Percentiles rank a stretch among this genome's conserved stretches.
Conservation (phyloP, 2,797 vertebrate genomes). For the Melanotaenia parkinsoni region DNA sequence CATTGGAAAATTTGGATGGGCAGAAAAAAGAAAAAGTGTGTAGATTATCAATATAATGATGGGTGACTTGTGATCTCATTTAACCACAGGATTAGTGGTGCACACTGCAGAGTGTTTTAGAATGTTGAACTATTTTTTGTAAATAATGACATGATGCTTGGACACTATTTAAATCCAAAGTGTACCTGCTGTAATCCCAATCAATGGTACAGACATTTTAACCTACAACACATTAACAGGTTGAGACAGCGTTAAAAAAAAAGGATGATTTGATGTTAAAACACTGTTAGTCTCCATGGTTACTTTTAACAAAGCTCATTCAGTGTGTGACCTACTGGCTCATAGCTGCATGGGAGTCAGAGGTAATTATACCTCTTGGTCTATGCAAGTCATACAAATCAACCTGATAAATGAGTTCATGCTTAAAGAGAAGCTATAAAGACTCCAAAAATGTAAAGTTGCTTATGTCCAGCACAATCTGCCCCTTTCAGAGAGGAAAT, state of each 20-base stretch:
- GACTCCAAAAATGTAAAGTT: background rate
- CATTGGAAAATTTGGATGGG: background rate
- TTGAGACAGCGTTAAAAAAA: slow-evolving; percentile 7
- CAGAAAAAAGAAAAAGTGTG: background rate
- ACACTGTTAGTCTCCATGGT: slow-evolving; percentile 37
- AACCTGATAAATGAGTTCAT: slow-evolving; percentile 6
- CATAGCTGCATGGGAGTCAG: slow-evolving; percentile 28
- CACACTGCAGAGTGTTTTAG: background rate
- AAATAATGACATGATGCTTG: slow-evolving; percentile 18
- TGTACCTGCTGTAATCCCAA: slow-evolving; percentile 10
- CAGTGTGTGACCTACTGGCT: slow-evolving; percentile 33
- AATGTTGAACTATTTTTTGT: slow-evolving; percentile 26
- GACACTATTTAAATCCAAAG: slow-evolving; percentile 30
- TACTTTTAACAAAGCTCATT: slow-evolving; percentile 49
- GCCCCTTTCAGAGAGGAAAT: slow-evolving; percentile 19
- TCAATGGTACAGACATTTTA: background rate
- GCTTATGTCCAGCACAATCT: background rate
- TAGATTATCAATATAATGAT: background rate
- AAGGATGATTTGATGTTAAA: slow-evolving; percentile 30
- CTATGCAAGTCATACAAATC: slow-evolving; percentile 30
- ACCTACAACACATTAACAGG: background rate
- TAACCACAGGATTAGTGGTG: slow-evolving; percentile 5
- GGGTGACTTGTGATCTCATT: background rate
- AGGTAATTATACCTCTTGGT: slow-evolving; percentile 49
- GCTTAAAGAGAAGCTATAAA: background rate